Evolutionary conservation across 2,888 invertebrate genomes (phyloP), one percentile per base, ranked within the genome.

Genomic region (Acholoe squamosa): DNA sequence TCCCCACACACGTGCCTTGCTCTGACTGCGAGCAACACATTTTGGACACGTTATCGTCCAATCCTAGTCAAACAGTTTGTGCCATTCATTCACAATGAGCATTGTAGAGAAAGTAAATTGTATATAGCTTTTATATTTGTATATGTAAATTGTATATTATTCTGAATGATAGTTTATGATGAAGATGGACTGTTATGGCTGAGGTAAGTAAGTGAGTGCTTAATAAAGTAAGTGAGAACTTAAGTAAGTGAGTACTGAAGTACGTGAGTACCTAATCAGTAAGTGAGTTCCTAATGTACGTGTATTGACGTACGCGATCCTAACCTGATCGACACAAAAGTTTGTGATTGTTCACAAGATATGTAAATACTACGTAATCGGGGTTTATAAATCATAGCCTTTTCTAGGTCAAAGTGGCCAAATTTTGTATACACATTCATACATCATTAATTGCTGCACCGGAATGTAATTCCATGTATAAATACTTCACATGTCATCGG

Each of bases 1-100:
- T 86, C 52, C 86, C 86, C 31, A 86, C 86, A 28, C 86, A 86
- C 56, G 86, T 86, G 86, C 86, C 86, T 86, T 86, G 86, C 25
- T 0, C 25, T 54, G 86, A 86, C 54, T 86, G 86, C 28, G 86
- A 86, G 19, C 86, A 86, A 86, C 86, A 86, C 56, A 86, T 86
- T 16, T 28, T 86, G 19, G 86, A 86, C 54, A 54, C 86, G 3
- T 28, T 86, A 28, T 31, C 25, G 25, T 25, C 54, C 28, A 54
- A 25, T 16, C 86, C 52, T 12, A 33, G 54, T 52, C 10, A 52
- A 54, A 54, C 54, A 31, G 86, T 86, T 0, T 86, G 86, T 54
- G 86, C 86, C 54, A 86, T 86, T 86, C 86, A 86, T 31, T 54
- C 86, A 0, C 54, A 86, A 86, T 86, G 86, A 86, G 51, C 28